Conservation (phyloP, 2,797 vertebrate genomes). For the Dryobates pubescens region DNA sequence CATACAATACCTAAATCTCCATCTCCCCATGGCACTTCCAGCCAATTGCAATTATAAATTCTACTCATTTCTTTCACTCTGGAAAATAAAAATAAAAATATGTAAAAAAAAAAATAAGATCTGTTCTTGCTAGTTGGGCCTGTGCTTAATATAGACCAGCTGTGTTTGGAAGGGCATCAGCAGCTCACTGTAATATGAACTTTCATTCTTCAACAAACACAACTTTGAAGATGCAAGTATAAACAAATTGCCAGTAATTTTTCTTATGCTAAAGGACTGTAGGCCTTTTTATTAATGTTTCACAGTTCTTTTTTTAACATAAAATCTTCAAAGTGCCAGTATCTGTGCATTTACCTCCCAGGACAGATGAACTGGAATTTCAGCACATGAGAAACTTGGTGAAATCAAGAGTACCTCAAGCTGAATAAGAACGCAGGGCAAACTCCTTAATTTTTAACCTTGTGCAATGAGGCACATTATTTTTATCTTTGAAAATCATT, state of each 20-base stretch:
- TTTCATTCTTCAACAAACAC: slow-evolving; percentile 35
- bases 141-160: neutral
- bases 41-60: slow-evolving; percentile 82
- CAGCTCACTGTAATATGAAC: slow-evolving; percentile 51
- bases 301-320: neutral
- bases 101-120: neutral
- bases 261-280: neutral
- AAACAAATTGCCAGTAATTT: neutral
- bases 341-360: neutral
- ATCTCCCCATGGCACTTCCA: slow-evolving; percentile 92
- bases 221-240: neutral
- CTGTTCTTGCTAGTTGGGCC: slow-evolving; percentile 32
- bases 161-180: slow-evolving; percentile 54
- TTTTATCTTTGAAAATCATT: neutral
- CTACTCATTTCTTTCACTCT: slow-evolving; percentile 82
- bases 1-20: slow-evolving; percentile 90
- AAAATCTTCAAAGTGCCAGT: neutral
- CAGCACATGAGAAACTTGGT: neutral
- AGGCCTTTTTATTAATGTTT: neutral
- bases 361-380: neutral
- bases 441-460: neutral
- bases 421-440: neutral
- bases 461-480: neutral
- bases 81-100: slow-evolving; percentile 50
- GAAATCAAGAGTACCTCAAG: neutral